phyloP scores from a whole-genome alignment of 2,888 invertebrate genomes.

The Strigamia transsilvanica region DNA sequence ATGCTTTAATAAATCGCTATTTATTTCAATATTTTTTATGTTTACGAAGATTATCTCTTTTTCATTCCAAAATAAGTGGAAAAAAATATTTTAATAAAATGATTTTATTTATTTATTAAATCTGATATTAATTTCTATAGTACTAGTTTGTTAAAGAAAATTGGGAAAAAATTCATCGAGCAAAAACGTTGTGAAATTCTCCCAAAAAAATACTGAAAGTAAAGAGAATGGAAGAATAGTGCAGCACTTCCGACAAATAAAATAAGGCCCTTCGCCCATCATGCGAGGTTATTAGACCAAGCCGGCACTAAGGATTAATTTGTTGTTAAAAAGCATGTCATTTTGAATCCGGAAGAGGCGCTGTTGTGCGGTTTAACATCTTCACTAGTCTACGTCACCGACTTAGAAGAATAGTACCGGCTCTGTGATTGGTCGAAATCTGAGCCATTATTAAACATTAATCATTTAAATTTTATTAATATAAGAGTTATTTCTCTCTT shows the following conservation, averaged over 20 bases:
- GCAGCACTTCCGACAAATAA: no score
- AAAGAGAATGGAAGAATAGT: no score
- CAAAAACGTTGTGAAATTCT: no score
- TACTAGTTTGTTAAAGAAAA: no score
- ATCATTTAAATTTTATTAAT: constrained; percentile 18
- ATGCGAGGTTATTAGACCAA: not conserved
- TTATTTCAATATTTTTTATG: not conserved
- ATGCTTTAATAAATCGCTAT: not conserved
- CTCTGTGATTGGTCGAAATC: not conserved
- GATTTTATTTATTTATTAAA: no score
- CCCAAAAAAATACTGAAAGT: no score
- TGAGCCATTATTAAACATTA: constrained; percentile 7
- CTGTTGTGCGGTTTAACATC: constrained; percentile 35
- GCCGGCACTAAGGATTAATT: constrained; percentile 11
- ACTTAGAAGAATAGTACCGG: not conserved
- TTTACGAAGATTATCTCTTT: not conserved
- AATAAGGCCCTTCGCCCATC: no score
- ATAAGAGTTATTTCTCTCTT: not conserved
- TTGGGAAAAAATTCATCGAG: no score
- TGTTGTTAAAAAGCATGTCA: constrained; percentile 23
- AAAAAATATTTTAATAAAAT: no score
- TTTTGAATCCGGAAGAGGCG: constrained; percentile 35
- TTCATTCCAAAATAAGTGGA: not conserved
- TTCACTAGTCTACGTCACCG: constrained; percentile 11
- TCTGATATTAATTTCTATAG: no score